Conservation (phyloP, 2,797 vertebrate genomes). For the Aselliscus stoliczkanus region DNA sequence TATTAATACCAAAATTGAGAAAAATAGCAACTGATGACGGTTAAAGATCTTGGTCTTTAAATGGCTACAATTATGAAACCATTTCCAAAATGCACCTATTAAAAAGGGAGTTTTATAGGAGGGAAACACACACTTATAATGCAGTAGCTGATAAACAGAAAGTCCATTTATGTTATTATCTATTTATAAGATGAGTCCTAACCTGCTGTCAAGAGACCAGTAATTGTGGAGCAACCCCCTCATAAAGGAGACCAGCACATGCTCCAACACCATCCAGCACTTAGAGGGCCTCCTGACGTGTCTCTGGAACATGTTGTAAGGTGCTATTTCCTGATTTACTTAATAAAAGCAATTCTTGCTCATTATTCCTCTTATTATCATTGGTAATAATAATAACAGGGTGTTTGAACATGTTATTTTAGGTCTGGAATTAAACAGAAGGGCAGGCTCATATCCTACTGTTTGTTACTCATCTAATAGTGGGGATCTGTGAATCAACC, state of each 20-base stretch:
- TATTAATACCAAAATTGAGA: not conserved
- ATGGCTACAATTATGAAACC: not conserved
- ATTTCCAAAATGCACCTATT: constrained; percentile 48
- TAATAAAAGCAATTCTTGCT: constrained; percentile 71
- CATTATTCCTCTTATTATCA: constrained; percentile 68
- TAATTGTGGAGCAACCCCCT: constrained; percentile 56
- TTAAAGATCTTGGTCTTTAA: constrained; percentile 28
- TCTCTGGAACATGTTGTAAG: constrained; percentile 46
- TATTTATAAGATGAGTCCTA: constrained; percentile 63
- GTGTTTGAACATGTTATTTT: constrained; percentile 64
- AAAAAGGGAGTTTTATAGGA: constrained; percentile 16
- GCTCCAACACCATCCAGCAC: constrained; percentile 4
- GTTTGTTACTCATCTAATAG: constrained; percentile 53
- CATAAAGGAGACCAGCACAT: not conserved
- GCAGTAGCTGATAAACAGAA: constrained; percentile 63
- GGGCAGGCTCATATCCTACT: not conserved
- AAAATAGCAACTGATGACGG: not conserved
- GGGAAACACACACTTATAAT: constrained; percentile 32
- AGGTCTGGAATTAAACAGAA: constrained; percentile 14
- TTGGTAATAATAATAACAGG: constrained; percentile 55
- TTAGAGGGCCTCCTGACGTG: not conserved
- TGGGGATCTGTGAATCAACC: not conserved
- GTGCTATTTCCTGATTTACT: constrained; percentile 57
- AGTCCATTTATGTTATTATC: constrained; percentile 64
- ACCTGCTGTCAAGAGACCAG: constrained; percentile 40